phyloP scores from a whole-genome alignment of 2,888 invertebrate species.

The Hirtodrosophila confusa region DNA sequence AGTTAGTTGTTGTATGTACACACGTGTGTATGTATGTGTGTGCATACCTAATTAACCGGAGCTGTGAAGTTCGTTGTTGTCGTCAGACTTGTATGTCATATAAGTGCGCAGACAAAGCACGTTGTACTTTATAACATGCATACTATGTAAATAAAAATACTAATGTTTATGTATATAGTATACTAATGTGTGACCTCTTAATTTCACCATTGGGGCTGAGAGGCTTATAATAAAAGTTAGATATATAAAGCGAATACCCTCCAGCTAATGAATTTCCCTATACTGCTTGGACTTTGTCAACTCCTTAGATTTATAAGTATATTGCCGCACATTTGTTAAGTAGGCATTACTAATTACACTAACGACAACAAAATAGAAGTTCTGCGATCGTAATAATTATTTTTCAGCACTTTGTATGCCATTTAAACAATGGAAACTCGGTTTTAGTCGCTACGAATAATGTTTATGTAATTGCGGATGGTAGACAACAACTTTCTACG shows the following conservation, averaged over 20 bases:
- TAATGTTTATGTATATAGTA: slow-evolving; percentile 3
- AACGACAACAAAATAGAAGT: background rate
- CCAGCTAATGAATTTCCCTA: background rate
- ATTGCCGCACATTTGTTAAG: no score
- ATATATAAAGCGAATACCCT: no score
- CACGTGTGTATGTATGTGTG: background rate
- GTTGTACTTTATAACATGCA: slow-evolving; percentile 21
- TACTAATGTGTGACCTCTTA: background rate
- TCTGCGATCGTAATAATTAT: slow-evolving; percentile 4
- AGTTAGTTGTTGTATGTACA: slow-evolving; percentile 7
- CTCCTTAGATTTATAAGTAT: background rate
- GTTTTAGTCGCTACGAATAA: slow-evolving; percentile 38
- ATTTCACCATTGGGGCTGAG: background rate
- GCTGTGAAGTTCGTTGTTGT: slow-evolving; percentile 46
- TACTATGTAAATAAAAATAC: slow-evolving; percentile 9
- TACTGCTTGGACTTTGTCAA: background rate
- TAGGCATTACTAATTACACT: slow-evolving; percentile 4
- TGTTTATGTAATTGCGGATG: slow-evolving; percentile 68
- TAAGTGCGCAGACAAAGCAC: slow-evolving; percentile 26
- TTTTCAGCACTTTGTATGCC: background rate
- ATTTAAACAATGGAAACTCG: slow-evolving; percentile 22
- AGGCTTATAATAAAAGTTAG: background rate
- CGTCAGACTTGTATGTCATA: slow-evolving; percentile 20
- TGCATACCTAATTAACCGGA: slow-evolving; percentile 34
- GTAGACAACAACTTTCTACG: slow-evolving; percentile 44